Percentiles rank a stretch among this genome's conserved stretches.
phyloP scores from a whole-genome alignment of 1,140 invertebrate genomes.

The Musca domestica region DNA sequence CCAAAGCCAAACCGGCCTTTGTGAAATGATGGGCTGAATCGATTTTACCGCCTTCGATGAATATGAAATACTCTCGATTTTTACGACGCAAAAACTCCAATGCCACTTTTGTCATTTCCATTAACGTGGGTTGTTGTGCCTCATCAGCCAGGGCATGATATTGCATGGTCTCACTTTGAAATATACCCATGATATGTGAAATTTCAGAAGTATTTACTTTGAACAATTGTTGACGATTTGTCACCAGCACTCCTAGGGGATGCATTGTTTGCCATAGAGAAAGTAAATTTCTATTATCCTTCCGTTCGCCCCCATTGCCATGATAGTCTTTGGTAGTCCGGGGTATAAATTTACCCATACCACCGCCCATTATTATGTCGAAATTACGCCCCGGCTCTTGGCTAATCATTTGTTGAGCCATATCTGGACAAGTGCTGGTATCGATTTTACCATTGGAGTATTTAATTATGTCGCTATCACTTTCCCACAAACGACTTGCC shows the following conservation, averaged over 20 bases:
- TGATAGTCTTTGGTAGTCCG: conserved; percentile 54
- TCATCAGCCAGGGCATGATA: conserved; percentile 59
- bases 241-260: conserved; percentile 59
- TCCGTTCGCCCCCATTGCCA: conserved; percentile 57
- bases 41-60: conserved; percentile 68
- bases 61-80: conserved; percentile 65
- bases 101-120: conserved; percentile 73
- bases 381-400: conserved; percentile 59
- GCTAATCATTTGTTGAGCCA: conserved; percentile 66
- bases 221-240: conserved; percentile 59
- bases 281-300: conserved; percentile 57
- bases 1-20: conserved; percentile 62
- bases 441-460: conserved; percentile 41
- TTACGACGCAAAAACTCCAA: conserved; percentile 67
- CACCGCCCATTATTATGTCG: conserved; percentile 70
- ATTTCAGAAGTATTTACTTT: conserved; percentile 39
- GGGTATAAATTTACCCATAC: conserved; percentile 62
- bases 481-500: conserved; percentile 75
- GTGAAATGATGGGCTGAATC: conserved; percentile 71
- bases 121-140: conserved; percentile 63
- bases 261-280: conserved; percentile 54
- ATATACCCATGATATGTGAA: conserved; percentile 54
- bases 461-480: conserved; percentile 61
- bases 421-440: conserved; percentile 55
- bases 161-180: conserved; percentile 56